phyloP scores from a whole-genome alignment of 2,797 vertebrate genomes.

The Aldrovandia affinis region DNA sequence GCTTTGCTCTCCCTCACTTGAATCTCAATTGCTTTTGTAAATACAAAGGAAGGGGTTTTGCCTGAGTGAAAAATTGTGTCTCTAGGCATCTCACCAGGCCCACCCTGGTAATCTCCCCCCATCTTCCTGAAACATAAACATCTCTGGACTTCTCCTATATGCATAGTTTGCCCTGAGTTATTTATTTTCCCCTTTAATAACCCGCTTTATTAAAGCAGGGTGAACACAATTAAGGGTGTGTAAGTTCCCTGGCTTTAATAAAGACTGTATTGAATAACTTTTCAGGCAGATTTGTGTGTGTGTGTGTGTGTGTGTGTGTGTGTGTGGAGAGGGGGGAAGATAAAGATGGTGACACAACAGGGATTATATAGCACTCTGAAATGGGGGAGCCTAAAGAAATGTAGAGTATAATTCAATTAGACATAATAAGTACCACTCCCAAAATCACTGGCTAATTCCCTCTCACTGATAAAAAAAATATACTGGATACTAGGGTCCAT shows the following conservation, averaged over 20 bases:
- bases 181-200: conserved; percentile 65
- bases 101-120: conserved; percentile 63
- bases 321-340: conserved; percentile 46
- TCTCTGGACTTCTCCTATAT: conserved; percentile 48
- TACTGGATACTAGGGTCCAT: conserved; percentile 39
- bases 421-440: conserved; percentile 59
- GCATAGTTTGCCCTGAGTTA: conserved; percentile 48
- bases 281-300: conserved; percentile 30
- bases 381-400: conserved; percentile 15
- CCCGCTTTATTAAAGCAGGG: conserved; percentile 67
- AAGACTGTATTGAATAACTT: conserved; percentile 65
- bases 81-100: conserved; percentile 51
- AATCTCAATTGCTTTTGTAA: conserved; percentile 35
- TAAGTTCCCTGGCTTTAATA: conserved; percentile 61
- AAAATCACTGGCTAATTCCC: conserved; percentile 56
- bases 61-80: conserved; percentile 63
- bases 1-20: conserved; percentile 15
- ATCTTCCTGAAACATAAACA: conserved; percentile 66
- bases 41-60: conserved; percentile 40
- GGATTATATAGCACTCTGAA: conserved; percentile 58
- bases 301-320: neutral
- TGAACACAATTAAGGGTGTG: conserved; percentile 68
- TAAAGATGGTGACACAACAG: conserved; percentile 56
- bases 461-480: conserved; percentile 47
- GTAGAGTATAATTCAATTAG: conserved; percentile 65